These are phyloP conservation scores for Rana temporaria DNA, from an alignment of 2,113 vertebrate genomes.

Conservation along the genomic window DNA sequence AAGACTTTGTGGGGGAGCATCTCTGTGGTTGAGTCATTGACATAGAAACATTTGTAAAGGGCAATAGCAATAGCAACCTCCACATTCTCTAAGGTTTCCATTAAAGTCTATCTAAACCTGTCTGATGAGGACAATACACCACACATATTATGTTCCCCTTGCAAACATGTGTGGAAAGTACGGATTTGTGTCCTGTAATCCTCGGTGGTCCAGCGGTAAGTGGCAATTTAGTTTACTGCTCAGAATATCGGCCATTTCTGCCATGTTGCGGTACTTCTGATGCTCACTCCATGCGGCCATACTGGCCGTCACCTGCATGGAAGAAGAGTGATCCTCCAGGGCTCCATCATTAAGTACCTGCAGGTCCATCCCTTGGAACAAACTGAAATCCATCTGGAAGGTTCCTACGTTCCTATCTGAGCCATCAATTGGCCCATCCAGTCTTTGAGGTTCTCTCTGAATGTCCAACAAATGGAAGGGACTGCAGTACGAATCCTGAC, in stretches of 20 bases:
- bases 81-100: too few relatives aligned
- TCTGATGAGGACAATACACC: neutral
- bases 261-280: neutral
- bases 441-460: neutral
- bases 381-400: neutral
- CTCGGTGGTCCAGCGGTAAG: slow-evolving; percentile 62
- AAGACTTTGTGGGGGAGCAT: too few relatives aligned
- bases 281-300: neutral
- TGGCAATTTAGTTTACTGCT: slow-evolving; percentile 43
- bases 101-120: too few relatives aligned
- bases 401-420: neutral
- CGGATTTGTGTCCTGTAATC: slow-evolving; percentile 30
- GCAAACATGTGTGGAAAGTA: slow-evolving; percentile 64
- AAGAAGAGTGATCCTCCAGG: slow-evolving; percentile 18
- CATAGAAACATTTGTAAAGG: too few relatives aligned
- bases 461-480: neutral
- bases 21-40: too few relatives aligned
- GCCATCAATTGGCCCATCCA: slow-evolving; percentile 32
- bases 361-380: slow-evolving; percentile 68
- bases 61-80: neutral
- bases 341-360: slow-evolving; percentile 50
- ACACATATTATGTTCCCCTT: neutral
- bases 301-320: neutral
- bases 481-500: neutral
- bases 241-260: neutral